Percentiles rank a stretch among this genome's conserved stretches.
Conservation (phyloP, 2,888 invertebrate species). For the Nycteola revayana region DNA sequence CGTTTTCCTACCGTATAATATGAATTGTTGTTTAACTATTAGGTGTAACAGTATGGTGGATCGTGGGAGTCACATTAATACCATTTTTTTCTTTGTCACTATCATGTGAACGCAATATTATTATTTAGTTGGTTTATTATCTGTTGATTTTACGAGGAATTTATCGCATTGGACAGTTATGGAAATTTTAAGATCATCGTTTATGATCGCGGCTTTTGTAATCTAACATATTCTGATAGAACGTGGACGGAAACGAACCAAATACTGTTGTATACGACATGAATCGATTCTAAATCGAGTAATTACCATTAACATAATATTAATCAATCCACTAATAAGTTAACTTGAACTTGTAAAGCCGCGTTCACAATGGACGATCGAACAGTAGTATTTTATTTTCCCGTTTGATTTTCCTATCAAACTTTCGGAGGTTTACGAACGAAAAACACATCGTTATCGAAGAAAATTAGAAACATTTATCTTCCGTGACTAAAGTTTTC, state of each 20-base stretch:
- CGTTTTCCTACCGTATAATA: constrained; percentile 77
- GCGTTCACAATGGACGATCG: constrained; percentile 39
- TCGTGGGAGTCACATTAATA: constrained; percentile 72
- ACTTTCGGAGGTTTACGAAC: constrained; percentile 79
- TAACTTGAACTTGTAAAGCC: constrained; percentile 5
- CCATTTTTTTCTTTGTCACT: constrained; percentile 66
- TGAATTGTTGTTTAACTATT: constrained; percentile 74
- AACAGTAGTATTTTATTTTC: constrained; percentile 54
- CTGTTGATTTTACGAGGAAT: constrained; percentile 58
- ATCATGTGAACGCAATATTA: constrained; percentile 62
- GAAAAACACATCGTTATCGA: constrained; percentile 65
- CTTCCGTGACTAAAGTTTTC: constrained; percentile 67
- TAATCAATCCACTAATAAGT: not conserved
- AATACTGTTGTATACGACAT: constrained; percentile 29
- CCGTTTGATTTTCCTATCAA: constrained; percentile 77
- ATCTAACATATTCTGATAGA: not conserved
- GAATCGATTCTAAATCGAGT: constrained; percentile 21
- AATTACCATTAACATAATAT: constrained; percentile 1
- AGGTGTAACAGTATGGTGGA: constrained; percentile 62
- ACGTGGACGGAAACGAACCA: constrained; percentile 14
- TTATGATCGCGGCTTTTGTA: constrained; percentile 30
- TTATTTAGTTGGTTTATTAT: constrained; percentile 59
- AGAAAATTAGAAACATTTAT: constrained; percentile 63
- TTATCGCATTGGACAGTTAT: constrained; percentile 70
- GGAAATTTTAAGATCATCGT: constrained; percentile 54